Evolutionary conservation across 2,797 vertebrate species (phyloP).

Genomic region (Myiothlypis coronata): DNA sequence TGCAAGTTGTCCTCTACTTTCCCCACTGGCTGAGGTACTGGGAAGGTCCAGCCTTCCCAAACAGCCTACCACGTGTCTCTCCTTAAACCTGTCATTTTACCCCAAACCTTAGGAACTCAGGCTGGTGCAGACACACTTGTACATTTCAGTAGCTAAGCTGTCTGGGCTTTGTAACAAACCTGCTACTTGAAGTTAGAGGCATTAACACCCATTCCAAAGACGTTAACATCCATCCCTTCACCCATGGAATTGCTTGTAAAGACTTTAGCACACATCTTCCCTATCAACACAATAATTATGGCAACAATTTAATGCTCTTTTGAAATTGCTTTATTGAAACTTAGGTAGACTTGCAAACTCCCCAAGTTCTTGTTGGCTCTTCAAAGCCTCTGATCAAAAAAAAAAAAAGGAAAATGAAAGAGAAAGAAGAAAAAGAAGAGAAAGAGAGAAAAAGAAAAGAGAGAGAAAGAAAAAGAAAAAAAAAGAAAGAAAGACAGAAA

Average conservation of each 20-base stretch:
- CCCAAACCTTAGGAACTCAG: too few relatives aligned
- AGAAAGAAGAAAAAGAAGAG: not conserved
- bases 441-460: not conserved
- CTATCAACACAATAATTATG: not conserved
- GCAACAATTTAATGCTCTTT: not conserved
- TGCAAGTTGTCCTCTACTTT: accelerated
- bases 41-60: not conserved
- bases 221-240: accelerated
- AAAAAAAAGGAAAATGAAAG: not conserved
- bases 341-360: not conserved
- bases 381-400: not conserved
- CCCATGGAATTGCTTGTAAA: not conserved
- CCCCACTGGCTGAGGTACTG: not conserved
- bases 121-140: accelerated
- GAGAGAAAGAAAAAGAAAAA: not conserved
- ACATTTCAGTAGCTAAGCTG: not conserved
- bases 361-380: not conserved
- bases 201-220: not conserved
- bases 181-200: not conserved
- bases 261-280: too few relatives aligned
- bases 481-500: too few relatives aligned
- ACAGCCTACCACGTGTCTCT: accelerated
- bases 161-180: not conserved
- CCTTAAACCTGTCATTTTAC: not conserved
- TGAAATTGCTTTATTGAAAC: not conserved